These are phyloP conservation scores for Mohoua ochrocephala DNA, from an alignment of 2,113 vertebrate species.

Conservation along the genomic window DNA sequence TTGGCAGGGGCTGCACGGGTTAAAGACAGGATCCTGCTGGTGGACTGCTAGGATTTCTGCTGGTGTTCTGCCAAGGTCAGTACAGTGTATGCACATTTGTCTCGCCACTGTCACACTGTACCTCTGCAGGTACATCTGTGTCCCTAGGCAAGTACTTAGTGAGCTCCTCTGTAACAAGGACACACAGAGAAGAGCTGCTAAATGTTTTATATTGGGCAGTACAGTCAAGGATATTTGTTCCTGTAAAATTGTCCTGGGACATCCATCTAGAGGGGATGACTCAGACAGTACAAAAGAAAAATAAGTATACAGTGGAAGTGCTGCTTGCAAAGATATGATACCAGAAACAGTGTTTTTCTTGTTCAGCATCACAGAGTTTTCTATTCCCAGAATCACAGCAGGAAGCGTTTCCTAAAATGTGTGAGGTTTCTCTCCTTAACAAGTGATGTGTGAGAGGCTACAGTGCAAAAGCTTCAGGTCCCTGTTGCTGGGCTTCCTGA, in stretches of 20 bases:
- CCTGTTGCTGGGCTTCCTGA: not conserved
- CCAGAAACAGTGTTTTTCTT: not conserved
- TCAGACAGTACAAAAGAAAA: not conserved
- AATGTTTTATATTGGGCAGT: not conserved
- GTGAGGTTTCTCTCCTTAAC: not conserved
- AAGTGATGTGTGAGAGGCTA: not conserved
- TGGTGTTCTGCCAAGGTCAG: not conserved
- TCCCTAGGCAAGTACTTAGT: conserved; percentile 23
- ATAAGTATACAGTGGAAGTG: not conserved
- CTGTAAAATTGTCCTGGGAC: not conserved
- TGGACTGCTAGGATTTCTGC: not conserved
- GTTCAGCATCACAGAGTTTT: not conserved
- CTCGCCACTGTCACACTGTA: not conserved
- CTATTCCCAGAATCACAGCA: not conserved
- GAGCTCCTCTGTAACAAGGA: not conserved
- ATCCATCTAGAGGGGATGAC: not conserved
- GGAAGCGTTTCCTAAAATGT: not conserved
- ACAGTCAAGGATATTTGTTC: not conserved
- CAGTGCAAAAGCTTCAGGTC: not conserved
- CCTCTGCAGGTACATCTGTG: not conserved
- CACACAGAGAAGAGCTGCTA: not conserved
- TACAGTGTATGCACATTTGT: not conserved
- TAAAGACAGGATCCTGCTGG: not conserved
- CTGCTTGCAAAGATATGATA: not conserved
- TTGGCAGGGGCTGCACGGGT: not conserved